These are phyloP conservation scores for Drosophila burlai DNA, from an alignment of 1,140 invertebrate species.

Conservation along the genomic window DNA sequence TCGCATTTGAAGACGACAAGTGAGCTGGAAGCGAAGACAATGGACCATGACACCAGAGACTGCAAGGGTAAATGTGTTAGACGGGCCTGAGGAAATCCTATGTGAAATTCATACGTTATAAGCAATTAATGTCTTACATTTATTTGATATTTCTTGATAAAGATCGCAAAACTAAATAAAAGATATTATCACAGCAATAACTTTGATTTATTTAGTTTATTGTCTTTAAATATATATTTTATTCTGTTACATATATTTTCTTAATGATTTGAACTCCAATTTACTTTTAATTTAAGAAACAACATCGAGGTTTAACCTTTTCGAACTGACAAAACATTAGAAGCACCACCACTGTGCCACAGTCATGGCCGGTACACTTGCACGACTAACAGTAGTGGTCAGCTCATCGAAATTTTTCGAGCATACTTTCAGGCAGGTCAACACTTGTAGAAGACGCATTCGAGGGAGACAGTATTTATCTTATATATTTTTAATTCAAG, in stretches of 20 bases:
- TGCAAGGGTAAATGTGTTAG: constrained; percentile 42
- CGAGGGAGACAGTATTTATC: too few species aligned
- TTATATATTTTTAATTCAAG: background rate
- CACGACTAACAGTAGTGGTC: background rate
- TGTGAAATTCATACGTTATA: background rate
- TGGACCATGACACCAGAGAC: constrained; percentile 36
- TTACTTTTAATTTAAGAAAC: background rate
- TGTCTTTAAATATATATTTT: background rate
- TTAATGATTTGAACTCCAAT: background rate
- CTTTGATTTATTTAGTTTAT: background rate
- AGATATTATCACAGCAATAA: background rate
- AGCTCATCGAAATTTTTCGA: constrained; percentile 6
- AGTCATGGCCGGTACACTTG: constrained; percentile 13
- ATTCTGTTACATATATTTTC: background rate
- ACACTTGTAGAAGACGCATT: background rate
- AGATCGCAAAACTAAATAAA: background rate
- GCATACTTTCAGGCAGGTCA: constrained; percentile 64
- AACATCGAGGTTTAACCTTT: background rate
- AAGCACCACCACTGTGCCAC: constrained; percentile 16
- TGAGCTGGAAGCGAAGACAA: constrained; percentile 34
- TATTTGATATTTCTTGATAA: background rate
- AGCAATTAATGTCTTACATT: background rate
- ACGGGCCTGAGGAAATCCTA: constrained; percentile 6
- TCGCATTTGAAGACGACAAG: constrained; percentile 35
- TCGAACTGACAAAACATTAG: background rate